A percentile compares a stretch with the other conserved stretches of the same genome.
Conservation (phyloP, 23 tunicate species). For the Trididemnum nubilum region DNA sequence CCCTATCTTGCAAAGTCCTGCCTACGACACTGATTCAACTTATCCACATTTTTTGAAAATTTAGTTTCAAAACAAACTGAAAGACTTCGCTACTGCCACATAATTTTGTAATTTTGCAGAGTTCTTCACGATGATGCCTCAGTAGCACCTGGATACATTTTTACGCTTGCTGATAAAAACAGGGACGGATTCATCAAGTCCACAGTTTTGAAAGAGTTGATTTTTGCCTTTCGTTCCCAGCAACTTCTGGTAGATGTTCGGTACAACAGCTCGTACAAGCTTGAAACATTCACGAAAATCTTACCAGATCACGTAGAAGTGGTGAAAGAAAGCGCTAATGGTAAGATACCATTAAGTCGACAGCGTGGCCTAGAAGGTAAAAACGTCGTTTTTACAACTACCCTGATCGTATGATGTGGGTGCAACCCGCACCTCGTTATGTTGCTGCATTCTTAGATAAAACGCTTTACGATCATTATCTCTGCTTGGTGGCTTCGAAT, state of each 20-base stretch:
- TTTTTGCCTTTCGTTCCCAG: neutral
- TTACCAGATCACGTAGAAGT: slow-evolving; percentile 32
- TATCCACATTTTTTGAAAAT: too few relatives aligned
- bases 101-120: neutral
- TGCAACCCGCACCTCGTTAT: too few relatives aligned
- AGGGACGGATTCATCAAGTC: slow-evolving; percentile 35
- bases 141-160: slow-evolving; percentile 41
- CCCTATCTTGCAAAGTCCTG: too few relatives aligned
- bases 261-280: neutral
- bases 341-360: slow-evolving; percentile 15
- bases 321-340: slow-evolving; percentile 2
- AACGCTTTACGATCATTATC: too few relatives aligned
- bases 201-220: neutral
- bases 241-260: neutral
- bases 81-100: too few relatives aligned
- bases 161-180: slow-evolving; percentile 35
- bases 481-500: too few relatives aligned
- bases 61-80: too few relatives aligned
- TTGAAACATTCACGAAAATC: neutral
- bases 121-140: slow-evolving; percentile 28
- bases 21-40: too few relatives aligned
- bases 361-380: neutral
- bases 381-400: too few relatives aligned
- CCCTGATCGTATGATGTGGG: too few relatives aligned
- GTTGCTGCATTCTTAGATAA: too few relatives aligned